Evolutionary conservation across 2,113 vertebrate genomes (phyloP).

Genomic region (Zosterops borbonicus): DNA sequence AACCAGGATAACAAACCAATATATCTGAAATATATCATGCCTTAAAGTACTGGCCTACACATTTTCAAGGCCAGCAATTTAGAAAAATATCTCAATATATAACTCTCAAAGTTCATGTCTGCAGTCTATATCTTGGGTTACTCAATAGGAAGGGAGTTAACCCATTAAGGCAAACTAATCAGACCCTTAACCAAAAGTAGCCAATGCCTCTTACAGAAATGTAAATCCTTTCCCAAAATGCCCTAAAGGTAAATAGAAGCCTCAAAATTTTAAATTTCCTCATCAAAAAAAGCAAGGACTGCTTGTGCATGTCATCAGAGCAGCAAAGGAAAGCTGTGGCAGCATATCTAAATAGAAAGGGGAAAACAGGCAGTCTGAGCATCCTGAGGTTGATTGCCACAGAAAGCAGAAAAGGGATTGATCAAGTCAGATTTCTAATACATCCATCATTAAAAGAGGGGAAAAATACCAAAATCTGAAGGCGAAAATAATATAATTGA

Average conservation of each 20-base stretch:
- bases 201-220: not conserved
- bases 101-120: not conserved
- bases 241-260: not conserved
- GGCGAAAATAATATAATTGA: not conserved
- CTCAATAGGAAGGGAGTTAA: fast-evolving
- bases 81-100: not conserved
- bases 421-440: not conserved
- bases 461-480: not conserved
- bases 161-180: not conserved
- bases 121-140: not conserved
- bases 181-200: not conserved
- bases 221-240: not conserved
- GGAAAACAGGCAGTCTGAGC: not conserved
- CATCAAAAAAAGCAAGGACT: not conserved
- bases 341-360: not conserved
- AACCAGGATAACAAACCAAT: not conserved
- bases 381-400: not conserved
- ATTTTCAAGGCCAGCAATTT: not conserved
- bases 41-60: not conserved
- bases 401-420: not conserved
- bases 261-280: not conserved
- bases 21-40: not conserved
- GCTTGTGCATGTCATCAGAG: not conserved
- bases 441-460: not conserved
- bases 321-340: not conserved